Conservation (phyloP, 2,113 vertebrate species). For the Okapia johnstoni region DNA sequence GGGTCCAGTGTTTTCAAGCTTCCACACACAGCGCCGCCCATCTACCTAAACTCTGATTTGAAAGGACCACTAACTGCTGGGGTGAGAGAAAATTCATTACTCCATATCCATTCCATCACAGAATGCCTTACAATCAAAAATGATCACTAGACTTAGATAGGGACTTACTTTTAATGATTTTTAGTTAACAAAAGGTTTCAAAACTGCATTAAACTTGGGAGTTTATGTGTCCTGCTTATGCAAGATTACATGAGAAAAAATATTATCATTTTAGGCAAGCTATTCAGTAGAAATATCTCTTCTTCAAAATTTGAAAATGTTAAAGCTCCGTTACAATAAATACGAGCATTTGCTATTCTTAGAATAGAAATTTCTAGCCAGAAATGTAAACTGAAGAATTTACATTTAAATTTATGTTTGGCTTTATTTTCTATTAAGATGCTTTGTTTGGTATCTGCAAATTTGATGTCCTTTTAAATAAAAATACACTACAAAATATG, state of each 20-base stretch:
- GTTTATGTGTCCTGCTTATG: neutral
- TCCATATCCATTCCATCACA: conserved; percentile 77
- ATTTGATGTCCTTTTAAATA: neutral
- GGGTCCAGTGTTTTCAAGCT: conserved; percentile 86
- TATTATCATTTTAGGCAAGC: neutral
- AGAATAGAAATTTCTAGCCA: neutral
- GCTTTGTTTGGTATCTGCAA: neutral
- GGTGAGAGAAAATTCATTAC: conserved; percentile 82
- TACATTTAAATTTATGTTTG: neutral
- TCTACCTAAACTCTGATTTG: conserved; percentile 89
- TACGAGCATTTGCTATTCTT: neutral
- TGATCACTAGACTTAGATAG: neutral
- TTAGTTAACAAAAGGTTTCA: conserved; percentile 28
- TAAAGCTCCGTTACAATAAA: neutral
- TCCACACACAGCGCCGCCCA: conserved; percentile 83
- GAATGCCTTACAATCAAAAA: neutral
- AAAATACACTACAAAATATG: neutral
- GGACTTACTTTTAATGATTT: neutral
- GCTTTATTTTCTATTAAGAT: neutral
- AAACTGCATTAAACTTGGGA: neutral
- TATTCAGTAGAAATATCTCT: neutral
- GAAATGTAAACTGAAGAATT: neutral
- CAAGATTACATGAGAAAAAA: neutral
- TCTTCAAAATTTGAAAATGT: neutral
- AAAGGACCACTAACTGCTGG: conserved; percentile 88